Percentiles rank a stretch among this genome's conserved stretches.
Evolutionary conservation across 2,888 invertebrate species (phyloP).

Genomic region (Oxyteleia sp.): DNA sequence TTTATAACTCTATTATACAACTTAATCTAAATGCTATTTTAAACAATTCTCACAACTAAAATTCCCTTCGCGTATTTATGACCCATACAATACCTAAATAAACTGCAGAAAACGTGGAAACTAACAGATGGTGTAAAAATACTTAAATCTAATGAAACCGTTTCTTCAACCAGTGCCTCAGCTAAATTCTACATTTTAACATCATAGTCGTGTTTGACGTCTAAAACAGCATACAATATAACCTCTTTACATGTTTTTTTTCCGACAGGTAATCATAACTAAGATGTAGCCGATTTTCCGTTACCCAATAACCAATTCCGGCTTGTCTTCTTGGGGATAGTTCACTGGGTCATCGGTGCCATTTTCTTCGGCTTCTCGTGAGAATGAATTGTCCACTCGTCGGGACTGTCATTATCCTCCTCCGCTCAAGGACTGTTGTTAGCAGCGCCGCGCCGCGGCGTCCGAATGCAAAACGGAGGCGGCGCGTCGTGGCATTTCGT

Average conservation of each 20-base stretch:
- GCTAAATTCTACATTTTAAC: not conserved
- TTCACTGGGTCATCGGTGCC: conserved; percentile 47
- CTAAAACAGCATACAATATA: not conserved
- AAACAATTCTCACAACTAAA: too few relatives aligned
- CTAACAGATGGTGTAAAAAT: too few relatives aligned
- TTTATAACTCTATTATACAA: too few relatives aligned
- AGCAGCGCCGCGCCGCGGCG: conserved; percentile 8
- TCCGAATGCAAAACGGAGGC: conserved; percentile 42
- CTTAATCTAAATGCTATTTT: too few relatives aligned
- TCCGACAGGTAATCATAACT: not conserved
- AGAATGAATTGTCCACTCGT: conserved; percentile 46
- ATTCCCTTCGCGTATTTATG: too few relatives aligned
- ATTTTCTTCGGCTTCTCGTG: conserved; percentile 36
- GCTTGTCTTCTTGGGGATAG: conserved; percentile 24
- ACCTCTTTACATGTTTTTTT: not conserved
- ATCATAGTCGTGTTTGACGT: not conserved
- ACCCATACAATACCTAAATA: too few relatives aligned
- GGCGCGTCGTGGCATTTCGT: conserved; percentile 23
- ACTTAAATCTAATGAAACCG: too few relatives aligned
- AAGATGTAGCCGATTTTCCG: not conserved
- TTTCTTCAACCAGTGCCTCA: too few relatives aligned
- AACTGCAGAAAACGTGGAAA: too few relatives aligned
- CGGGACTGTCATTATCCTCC: conserved; percentile 35
- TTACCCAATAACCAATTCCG: conserved; percentile 24
- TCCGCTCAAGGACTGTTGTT: conserved; percentile 35